Conservation (phyloP, 2,797 vertebrate species). For the Cynopterus sphinx region DNA sequence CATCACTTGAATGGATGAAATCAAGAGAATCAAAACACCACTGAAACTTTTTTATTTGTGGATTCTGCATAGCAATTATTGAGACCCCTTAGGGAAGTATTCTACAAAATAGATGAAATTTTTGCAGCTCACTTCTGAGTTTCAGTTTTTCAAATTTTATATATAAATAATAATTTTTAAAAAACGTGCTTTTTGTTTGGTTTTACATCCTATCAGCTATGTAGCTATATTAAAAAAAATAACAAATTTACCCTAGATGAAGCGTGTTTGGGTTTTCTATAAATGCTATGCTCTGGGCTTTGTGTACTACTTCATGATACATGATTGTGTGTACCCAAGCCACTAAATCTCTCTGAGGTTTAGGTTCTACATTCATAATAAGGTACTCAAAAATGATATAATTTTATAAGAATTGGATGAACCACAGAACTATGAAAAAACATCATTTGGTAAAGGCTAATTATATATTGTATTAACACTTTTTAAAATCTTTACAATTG, state of each 20-base stretch:
- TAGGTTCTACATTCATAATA: neutral
- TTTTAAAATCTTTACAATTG: neutral
- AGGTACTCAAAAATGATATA: neutral
- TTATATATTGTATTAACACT: neutral
- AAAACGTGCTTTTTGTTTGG: no score
- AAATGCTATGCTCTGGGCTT: neutral
- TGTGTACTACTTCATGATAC: neutral
- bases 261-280: neutral
- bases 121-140: neutral
- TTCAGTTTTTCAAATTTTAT: neutral
- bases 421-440: neutral
- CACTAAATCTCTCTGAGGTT: neutral
- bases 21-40: conserved; percentile 49
- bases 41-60: conserved; percentile 42
- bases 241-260: neutral
- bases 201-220: neutral
- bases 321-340: neutral
- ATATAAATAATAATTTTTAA: neutral
- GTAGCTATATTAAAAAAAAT: neutral
- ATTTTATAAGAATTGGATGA: neutral
- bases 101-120: conserved; percentile 37
- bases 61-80: conserved; percentile 53
- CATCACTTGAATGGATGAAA: conserved; percentile 30
- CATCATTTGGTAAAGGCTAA: neutral
- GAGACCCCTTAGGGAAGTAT: neutral